A percentile compares a stretch with the other conserved stretches of the same genome.
Conservation (phyloP, 2,888 invertebrate species). For the Dione juno region DNA sequence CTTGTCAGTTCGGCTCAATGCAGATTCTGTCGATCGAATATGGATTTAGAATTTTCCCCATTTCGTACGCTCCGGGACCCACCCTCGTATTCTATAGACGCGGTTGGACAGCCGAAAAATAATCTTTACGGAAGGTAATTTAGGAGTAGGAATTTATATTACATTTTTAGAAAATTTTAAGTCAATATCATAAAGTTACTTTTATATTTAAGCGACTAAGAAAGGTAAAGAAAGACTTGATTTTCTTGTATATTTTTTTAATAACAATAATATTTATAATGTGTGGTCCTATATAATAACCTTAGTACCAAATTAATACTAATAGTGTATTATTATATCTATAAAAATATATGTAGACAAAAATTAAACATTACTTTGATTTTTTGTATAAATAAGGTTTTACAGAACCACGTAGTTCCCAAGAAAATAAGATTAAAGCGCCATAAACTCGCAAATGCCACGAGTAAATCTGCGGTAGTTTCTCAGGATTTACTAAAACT, state of each 20-base stretch:
- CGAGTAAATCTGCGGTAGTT: slow-evolving; percentile 43
- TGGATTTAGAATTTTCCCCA: slow-evolving; percentile 79
- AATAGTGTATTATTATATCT: neutral
- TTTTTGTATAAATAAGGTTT: slow-evolving; percentile 7
- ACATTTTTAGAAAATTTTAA: slow-evolving; percentile 36
- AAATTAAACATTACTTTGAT: neutral
- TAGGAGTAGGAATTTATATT: slow-evolving; percentile 45
- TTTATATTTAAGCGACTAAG: neutral
- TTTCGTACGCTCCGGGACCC: slow-evolving; percentile 66
- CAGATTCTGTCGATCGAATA: slow-evolving; percentile 81
- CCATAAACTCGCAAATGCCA: slow-evolving; percentile 41
- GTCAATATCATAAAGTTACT: slow-evolving; percentile 37
- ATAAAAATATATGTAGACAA: neutral
- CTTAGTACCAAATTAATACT: neutral
- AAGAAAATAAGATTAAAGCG: slow-evolving; percentile 38
- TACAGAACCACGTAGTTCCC: slow-evolving; percentile 12
- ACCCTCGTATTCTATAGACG: slow-evolving; percentile 69
- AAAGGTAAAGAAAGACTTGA: neutral
- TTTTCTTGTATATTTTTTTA: neutral
- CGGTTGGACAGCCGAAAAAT: slow-evolving; percentile 80
- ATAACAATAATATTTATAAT: neutral
- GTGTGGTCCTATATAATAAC: neutral
- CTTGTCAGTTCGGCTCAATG: slow-evolving; percentile 82
- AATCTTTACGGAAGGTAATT: slow-evolving; percentile 65
- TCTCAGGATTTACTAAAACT: slow-evolving; percentile 49